Base-by-base conservation (phyloP, 30 jellyfish, hydroid and myxozoan genomes). In the Turritopsis rubra region DNA sequence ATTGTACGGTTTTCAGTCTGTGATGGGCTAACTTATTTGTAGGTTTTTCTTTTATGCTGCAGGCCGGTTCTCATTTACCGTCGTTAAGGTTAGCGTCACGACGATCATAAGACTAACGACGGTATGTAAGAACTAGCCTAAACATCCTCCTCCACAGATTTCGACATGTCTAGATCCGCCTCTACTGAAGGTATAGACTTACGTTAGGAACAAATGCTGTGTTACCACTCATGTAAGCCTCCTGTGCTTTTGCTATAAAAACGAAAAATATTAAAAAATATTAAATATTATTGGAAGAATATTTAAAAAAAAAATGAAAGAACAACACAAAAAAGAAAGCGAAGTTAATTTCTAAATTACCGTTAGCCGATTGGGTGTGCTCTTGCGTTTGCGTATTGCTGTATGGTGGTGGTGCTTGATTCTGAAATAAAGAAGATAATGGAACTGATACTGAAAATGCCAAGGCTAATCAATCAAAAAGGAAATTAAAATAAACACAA, bases 171-270 rank as follows among this genome's bases (percentile, higher is more conserved):
- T n/a, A n/a, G n/a, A n/a, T 18, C 72, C 19, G 72, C 72, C n/a
- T 54, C n/a, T 54, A 54, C 72, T 54, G 72, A 54, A n/a, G n/a
- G 19, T 68, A 9, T 19, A n/a, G 30, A 84, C 97, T 91, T 83
- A 91, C 97, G 65, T 88, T 74, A 71, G 97, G 97, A 29, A 91
- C 89, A 66, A 83, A 91, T 29, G 85, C 97, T 66, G 89, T 91
- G 27, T 75, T 85, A 8, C 97, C 97, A 75, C 89, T 87, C 91
- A 90, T 86, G 89, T 91, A 91, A 25, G 97, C 97, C 66, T 91
- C 97, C 53, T 95, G 84, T 21, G 94, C 97, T 87, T 91, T 91
- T 20, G 95, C 97, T 68, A 22, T 68, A 8, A 68, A 68, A 68
- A n/a, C n/a, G 29, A 68, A 68, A 68, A 8, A 68, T 68, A 68